A percentile compares a stretch with the other conserved stretches of the same genome.
Conservation (phyloP, 35 echinoderm and acorn worm species). For the Lytechinus variegatus region DNA sequence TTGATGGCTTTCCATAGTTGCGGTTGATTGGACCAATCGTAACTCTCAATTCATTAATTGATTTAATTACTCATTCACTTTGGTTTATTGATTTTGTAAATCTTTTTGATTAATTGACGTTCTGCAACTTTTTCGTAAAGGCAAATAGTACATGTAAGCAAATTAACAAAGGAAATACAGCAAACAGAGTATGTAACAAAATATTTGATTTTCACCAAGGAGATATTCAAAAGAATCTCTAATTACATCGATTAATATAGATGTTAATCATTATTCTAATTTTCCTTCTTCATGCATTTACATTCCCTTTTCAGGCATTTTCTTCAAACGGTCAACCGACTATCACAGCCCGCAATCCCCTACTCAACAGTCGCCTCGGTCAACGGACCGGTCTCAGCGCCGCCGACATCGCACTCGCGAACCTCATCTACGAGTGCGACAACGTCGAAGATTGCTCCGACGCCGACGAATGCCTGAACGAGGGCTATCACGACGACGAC, state of each 20-base stretch:
- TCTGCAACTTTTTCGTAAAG: no score
- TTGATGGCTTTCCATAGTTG: no score
- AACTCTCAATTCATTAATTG: no score
- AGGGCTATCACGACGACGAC: conserved; percentile 51
- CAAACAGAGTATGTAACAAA: not conserved
- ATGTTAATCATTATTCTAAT: not conserved
- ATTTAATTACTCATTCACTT: no score
- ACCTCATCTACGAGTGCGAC: conserved; percentile 68
- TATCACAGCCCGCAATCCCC: conserved; percentile 54
- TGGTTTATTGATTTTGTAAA: no score
- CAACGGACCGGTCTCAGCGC: conserved; percentile 27
- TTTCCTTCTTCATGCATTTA: not conserved
- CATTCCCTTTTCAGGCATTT: conserved; percentile 14
- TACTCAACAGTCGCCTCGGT: conserved; percentile 52
- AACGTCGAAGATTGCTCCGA: not conserved
- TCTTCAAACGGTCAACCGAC: conserved; percentile 53
- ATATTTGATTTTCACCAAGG: not conserved
- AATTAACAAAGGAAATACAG: not conserved
- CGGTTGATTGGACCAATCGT: no score
- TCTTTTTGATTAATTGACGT: no score
- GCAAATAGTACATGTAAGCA: no score
- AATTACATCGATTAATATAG: not conserved
- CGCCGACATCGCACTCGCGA: conserved; percentile 57
- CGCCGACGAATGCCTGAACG: conserved; percentile 50
- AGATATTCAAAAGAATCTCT: not conserved